Percentiles rank a stretch among this genome's conserved stretches.
These are phyloP conservation scores for Morinoia aosen DNA, from an alignment of 2,888 invertebrate genomes.

Conservation along the genomic window DNA sequence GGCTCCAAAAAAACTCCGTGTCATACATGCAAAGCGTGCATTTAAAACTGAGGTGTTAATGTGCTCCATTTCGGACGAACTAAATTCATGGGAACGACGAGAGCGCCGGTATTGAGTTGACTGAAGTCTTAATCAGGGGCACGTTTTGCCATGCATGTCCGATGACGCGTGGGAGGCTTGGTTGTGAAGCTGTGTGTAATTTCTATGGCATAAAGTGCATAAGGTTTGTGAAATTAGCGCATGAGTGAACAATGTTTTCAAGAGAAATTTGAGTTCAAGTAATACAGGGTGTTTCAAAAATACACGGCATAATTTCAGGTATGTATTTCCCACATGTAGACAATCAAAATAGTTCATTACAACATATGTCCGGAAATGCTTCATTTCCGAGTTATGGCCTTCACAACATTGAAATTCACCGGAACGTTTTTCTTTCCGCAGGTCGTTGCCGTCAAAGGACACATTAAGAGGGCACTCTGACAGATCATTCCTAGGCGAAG, in stretches of 20 bases:
- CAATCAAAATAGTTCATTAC: too few relatives aligned
- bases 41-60: neutral
- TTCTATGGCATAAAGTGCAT: neutral
- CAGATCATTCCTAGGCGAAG: too few relatives aligned
- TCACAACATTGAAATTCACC: too few relatives aligned
- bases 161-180: neutral
- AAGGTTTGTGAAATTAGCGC: neutral
- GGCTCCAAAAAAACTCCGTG: neutral
- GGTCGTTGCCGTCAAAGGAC: too few relatives aligned
- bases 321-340: too few relatives aligned
- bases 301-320: too few relatives aligned
- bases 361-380: too few relatives aligned
- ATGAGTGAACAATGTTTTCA: neutral
- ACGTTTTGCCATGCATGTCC: neutral
- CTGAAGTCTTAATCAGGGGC: neutral
- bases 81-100: neutral
- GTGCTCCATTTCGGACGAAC: neutral
- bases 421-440: too few relatives aligned
- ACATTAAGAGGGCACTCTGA: too few relatives aligned
- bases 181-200: neutral
- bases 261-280: neutral
- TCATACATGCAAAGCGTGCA: neutral
- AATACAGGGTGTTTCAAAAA: too few relatives aligned
- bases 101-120: neutral
- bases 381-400: too few relatives aligned